Evolutionary conservation across 1,140 invertebrate genomes (phyloP).

Genomic region (Luehdorfia chinensis): DNA sequence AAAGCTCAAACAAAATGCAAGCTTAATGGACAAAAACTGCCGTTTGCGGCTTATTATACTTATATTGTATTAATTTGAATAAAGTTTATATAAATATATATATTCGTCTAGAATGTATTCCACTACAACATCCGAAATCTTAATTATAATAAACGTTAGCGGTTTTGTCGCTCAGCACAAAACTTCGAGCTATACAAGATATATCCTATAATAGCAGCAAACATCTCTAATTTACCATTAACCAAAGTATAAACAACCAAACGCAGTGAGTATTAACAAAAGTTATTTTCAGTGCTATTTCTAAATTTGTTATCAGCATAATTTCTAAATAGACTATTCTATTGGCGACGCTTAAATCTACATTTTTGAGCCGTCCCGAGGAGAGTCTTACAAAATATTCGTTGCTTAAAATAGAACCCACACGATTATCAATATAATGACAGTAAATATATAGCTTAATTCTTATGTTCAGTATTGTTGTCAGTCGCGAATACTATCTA

Average conservation of each 20-base stretch:
- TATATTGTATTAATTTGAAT: not conserved
- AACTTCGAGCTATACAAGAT: no score
- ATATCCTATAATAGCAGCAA: not conserved
- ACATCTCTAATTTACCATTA: not conserved
- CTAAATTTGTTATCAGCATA: not conserved
- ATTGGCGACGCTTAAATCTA: not conserved
- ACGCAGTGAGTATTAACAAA: no score
- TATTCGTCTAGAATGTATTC: not conserved
- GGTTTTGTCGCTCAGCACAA: no score
- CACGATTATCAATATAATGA: not conserved
- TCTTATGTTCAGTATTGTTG: no score
- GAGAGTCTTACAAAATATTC: no score
- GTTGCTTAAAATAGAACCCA: not conserved
- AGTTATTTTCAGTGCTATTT: no score
- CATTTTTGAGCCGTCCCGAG: no score
- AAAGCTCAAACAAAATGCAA: conserved; percentile 31
- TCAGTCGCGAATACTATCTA: no score
- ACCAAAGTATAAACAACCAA: not conserved
- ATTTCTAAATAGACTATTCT: not conserved
- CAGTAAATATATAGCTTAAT: no score
- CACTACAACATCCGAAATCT: no score
- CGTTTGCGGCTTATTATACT: conserved; percentile 40
- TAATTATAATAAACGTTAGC: no score
- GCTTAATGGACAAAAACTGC: conserved; percentile 50
- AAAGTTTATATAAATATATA: not conserved